Percentiles rank a stretch among this genome's conserved stretches.
Evolutionary conservation across 1,140 invertebrate genomes (phyloP).

Genomic region (Papilio polyxenes): DNA sequence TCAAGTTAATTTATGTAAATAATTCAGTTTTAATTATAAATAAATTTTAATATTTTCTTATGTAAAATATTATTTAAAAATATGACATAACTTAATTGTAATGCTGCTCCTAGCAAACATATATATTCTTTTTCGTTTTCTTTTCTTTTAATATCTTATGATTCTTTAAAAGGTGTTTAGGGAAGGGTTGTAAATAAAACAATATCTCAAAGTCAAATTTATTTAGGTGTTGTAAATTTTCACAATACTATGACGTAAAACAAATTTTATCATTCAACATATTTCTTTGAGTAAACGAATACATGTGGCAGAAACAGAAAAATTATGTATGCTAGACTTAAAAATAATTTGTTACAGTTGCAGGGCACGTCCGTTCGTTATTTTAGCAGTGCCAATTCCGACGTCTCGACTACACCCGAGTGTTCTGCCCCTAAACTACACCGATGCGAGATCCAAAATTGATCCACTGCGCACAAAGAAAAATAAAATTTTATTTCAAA

Average conservation of each 20-base stretch:
- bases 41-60: not conserved
- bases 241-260: not conserved
- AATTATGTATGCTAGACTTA: slow-evolving; percentile 50
- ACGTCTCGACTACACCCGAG: slow-evolving; percentile 53
- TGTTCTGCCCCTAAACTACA: slow-evolving; percentile 11
- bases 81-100: no score
- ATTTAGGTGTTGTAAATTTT: not conserved
- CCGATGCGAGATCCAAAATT: slow-evolving; percentile 59
- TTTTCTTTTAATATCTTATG: no score
- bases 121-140: no score
- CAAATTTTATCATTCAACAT: not conserved
- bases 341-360: slow-evolving; percentile 70
- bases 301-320: not conserved
- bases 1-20: not conserved
- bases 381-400: slow-evolving; percentile 66
- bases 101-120: no score
- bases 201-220: not conserved
- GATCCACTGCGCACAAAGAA: slow-evolving; percentile 53
- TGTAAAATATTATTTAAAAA: not conserved
- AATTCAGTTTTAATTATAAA: not conserved
- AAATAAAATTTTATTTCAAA: slow-evolving; percentile 59
- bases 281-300: not conserved
- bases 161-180: not conserved
- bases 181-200: not conserved
- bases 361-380: slow-evolving; percentile 73